These are phyloP conservation scores for Seriola quinqueradiata DNA, from an alignment of 2,113 vertebrate species.

Conservation along the genomic window DNA sequence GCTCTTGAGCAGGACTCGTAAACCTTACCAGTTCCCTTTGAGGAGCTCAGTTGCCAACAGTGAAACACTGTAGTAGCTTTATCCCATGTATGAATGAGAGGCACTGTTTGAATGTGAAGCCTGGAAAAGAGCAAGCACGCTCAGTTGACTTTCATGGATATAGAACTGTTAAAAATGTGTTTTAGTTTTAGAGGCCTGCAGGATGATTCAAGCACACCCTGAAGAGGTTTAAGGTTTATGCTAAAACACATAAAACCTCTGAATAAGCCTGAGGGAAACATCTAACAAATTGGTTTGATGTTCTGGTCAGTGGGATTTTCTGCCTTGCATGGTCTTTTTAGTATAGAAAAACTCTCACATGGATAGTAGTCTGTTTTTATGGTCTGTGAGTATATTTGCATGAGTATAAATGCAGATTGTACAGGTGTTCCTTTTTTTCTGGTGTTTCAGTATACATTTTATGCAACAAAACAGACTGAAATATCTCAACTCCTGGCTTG, in stretches of 20 bases:
- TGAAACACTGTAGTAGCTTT: constrained; percentile 49
- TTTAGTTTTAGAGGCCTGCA: constrained; percentile 46
- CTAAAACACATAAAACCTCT: constrained; percentile 48
- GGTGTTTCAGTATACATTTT: too few relatives aligned
- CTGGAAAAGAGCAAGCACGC: constrained; percentile 26
- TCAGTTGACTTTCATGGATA: constrained; percentile 40
- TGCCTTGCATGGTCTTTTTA: constrained; percentile 8
- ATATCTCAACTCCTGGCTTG: too few relatives aligned
- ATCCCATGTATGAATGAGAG: constrained; percentile 60
- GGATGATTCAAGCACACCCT: constrained; percentile 25
- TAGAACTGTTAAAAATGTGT: constrained; percentile 34
- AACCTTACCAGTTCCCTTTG: constrained; percentile 25
- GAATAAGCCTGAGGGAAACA: neutral
- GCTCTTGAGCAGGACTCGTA: constrained; percentile 39
- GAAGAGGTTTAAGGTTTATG: constrained; percentile 41
- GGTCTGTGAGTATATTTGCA: neutral
- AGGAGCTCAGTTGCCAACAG: constrained; percentile 38
- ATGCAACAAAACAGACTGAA: too few relatives aligned
- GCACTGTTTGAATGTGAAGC: constrained; percentile 53
- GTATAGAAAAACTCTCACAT: neutral
- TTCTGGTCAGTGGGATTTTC: constrained; percentile 3
- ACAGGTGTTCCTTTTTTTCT: neutral
- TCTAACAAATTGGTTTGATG: constrained; percentile 24
- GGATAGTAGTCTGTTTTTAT: neutral
- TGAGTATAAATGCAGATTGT: neutral